Evolutionary conservation across 2,797 vertebrate species (phyloP), one percentile per base, ranked within the genome.

Genomic region (Sebastes melanostomus): DNA sequence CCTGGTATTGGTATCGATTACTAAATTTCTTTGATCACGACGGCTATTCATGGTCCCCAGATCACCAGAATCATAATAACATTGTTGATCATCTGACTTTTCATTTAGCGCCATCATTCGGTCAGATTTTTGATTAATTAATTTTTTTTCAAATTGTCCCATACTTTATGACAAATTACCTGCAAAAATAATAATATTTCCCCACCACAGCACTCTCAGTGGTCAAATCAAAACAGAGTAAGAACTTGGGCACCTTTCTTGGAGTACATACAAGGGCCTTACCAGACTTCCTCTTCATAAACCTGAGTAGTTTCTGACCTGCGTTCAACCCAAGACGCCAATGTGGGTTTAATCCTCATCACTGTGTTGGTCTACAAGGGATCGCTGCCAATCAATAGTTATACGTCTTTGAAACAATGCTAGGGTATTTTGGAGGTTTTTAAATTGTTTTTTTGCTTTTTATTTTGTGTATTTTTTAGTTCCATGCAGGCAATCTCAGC

Each of bases 401-500:
- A 10, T 22, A 22, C 38, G 29, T 29, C 38, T 58, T 66, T 66
- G 38, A 68, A 34, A 54, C 60, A 34, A 9, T 42, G 12, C 16
- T 4, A 0, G 2, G 20, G 22, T 54, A 9, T 36, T 50, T 46
- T 1, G 2, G 8, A 50, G 20, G 2, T 14, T 66, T 66, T 58
- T 9, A 27, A 46, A 66, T 86, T 3, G 18, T 68, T 58, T 72
- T 30, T 75, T 38, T n/a, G 50, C 25, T 42, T 72, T 62, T 65
- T 18, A 27, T 84, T 79, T 58, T 55, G 29, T 75, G 34, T 65
- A 3, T 72, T 75, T 85, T 67, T 60, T 6, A 54, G 18, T 68
- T 61, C 36, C 5, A 32, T 20, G 20, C 12, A 52, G 38, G 8
- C 74, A 36, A 7, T 76, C 72, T 68, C 42, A 55, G 62, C 32